These are phyloP conservation scores for Spinus pinus DNA, from an alignment of 2,797 vertebrate genomes.

Conservation along the genomic window DNA sequence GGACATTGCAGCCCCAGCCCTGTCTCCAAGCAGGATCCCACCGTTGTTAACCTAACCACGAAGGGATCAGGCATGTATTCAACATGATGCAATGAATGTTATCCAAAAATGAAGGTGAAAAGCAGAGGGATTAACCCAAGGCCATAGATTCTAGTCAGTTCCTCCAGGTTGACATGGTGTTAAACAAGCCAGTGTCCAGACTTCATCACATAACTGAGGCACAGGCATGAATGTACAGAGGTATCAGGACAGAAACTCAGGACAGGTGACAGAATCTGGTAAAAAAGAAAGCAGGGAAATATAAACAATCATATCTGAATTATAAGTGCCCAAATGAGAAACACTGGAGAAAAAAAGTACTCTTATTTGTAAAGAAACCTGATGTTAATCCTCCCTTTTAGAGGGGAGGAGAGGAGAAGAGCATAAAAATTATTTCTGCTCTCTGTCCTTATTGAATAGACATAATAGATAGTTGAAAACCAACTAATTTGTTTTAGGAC, in stretches of 20 bases:
- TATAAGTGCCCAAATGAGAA: background rate
- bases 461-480: background rate
- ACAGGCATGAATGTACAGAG: background rate
- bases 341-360: background rate
- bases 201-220: background rate
- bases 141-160: background rate
- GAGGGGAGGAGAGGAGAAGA: background rate
- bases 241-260: background rate
- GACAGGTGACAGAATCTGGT: background rate
- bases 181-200: background rate
- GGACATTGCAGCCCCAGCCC: background rate
- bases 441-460: background rate
- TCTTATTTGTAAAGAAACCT: background rate
- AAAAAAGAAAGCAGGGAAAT: background rate
- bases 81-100: background rate
- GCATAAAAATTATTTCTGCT: background rate
- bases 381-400: background rate
- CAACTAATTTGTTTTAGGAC: background rate
- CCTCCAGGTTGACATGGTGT: background rate
- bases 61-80: background rate
- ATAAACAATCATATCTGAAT: background rate
- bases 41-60: background rate
- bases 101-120: slow-evolving; percentile 17
- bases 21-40: background rate
- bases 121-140: slow-evolving; percentile 1